Percentiles rank a stretch among this genome's conserved stretches.
Evolutionary conservation across 1,140 invertebrate genomes (phyloP).

Genomic region (Panagrolaimus sp.): DNA sequence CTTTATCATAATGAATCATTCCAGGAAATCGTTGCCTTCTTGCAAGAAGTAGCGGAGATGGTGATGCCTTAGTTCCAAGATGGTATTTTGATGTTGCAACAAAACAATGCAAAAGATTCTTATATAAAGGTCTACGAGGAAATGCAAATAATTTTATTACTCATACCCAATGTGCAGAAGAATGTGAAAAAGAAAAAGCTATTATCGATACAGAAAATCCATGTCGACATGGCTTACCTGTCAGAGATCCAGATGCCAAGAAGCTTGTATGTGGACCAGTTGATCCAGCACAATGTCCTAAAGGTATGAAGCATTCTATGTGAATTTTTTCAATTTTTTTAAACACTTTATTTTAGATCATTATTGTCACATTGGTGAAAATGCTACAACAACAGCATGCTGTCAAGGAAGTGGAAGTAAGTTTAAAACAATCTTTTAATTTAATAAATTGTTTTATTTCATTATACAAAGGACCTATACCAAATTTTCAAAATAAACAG

Average conservation of each 20-base stretch:
- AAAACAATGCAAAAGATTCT: constrained; percentile 53
- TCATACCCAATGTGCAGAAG: constrained; percentile 30
- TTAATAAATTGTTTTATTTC: too few relatives aligned
- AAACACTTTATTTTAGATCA: constrained; percentile 33
- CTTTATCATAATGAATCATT: constrained; percentile 2
- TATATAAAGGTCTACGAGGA: constrained; percentile 55
- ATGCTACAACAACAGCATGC: constrained; percentile 35
- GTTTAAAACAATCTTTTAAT: too few relatives aligned
- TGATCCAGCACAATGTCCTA: neutral
- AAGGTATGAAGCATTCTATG: too few relatives aligned
- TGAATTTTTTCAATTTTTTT: too few relatives aligned
- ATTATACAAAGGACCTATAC: too few relatives aligned
- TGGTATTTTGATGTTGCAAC: constrained; percentile 52
- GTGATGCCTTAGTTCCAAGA: constrained; percentile 49
- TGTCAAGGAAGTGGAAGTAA: constrained; percentile 40
- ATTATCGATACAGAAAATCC: constrained; percentile 27
- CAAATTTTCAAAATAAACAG: too few relatives aligned
- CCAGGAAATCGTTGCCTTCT: constrained; percentile 31
- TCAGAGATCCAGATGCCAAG: constrained; percentile 18
- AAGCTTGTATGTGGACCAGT: neutral
- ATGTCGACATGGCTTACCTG: constrained; percentile 29
- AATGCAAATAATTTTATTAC: constrained; percentile 57
- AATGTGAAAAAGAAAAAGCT: neutral
- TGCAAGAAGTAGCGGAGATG: constrained; percentile 43
- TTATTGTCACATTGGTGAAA: constrained; percentile 44